Evolutionary conservation across 2,113 vertebrate species (phyloP), one percentile per base, ranked within the genome.

Genomic region (Tor tambroides): DNA sequence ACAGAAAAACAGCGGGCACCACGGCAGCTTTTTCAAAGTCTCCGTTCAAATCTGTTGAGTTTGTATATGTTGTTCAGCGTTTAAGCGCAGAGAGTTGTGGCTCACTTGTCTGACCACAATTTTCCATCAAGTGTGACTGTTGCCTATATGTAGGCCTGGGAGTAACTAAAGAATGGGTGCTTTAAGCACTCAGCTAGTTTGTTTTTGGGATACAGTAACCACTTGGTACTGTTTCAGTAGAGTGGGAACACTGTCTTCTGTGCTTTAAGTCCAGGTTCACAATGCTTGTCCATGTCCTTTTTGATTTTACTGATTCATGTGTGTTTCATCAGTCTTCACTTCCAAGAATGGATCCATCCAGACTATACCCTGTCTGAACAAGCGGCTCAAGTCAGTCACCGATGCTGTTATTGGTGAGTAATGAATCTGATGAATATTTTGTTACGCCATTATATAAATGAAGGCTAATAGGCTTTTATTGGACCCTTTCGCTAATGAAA

Each of bases 331-430:
- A 95, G 95, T 94, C 35, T 95, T 88, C 89, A 86, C 89, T 8
- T 32, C 74, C 78, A 95, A 92, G 87, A 93, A 94, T 10, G 63
- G 90, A 43, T 32, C 86, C 7, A 88, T 95, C 71, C 93, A 95
- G 86, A 93, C 92, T 21, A 74, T 95, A 21, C 93, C 94, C 23
- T 92, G 91, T 41, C 90, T 96, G 83, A 87, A 85, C 88, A 95
- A 93, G 89, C 80, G 83, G 38, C 87, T 96, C 85, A 92, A 92
- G 59, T 82, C 32, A 1, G 38, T 91, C 76, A 93, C 92, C 7
- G 94, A 94, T 0, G 90, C 88, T 6, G 49, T 95, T 63, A 90
- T 95, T 51, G 95, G 95, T 96, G 89, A 93, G 94, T 87, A 41
- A 11, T 83, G 43, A 38, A 38, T 38, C 4, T 38, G 1, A 15